Percentiles rank a stretch among this genome's conserved stretches.
phyloP scores from a whole-genome alignment of 2,113 vertebrate genomes.

The Ondatra zibethicus region DNA sequence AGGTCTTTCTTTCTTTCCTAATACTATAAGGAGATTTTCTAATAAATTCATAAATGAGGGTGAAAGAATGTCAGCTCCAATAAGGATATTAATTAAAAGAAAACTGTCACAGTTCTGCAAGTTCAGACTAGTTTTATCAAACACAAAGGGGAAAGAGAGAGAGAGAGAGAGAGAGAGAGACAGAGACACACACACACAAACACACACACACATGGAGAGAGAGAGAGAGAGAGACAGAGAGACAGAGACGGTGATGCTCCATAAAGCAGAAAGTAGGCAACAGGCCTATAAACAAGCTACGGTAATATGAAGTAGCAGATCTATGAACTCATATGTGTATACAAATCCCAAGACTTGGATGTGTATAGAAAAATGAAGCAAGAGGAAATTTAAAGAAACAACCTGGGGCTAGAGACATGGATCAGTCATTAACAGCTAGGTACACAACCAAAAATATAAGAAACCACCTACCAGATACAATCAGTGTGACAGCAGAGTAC shows the following conservation, averaged over 20 bases:
- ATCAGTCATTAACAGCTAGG: not conserved
- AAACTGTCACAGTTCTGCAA: constrained; percentile 53
- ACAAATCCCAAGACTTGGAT: not conserved
- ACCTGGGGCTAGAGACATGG: not conserved
- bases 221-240: not conserved
- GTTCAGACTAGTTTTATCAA: constrained; percentile 45
- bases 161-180: too few species aligned
- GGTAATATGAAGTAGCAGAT: not conserved
- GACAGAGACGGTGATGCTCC: constrained; percentile 38
- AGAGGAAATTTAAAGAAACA: not conserved
- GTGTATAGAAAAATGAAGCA: not conserved
- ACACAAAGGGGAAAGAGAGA: not conserved
- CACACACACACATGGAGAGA: too few species aligned
- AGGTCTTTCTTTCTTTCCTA: not conserved
- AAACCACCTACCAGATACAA: not conserved
- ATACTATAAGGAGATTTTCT: not conserved
- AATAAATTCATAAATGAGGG: constrained; percentile 36
- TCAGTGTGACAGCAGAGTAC: not conserved
- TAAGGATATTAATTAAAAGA: constrained; percentile 70
- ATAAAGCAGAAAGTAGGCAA: not conserved
- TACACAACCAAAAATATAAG: not conserved
- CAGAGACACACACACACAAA: too few species aligned
- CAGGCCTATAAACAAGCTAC: not conserved
- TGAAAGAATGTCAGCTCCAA: not conserved
- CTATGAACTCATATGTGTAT: not conserved